Evolutionary conservation across 2,113 vertebrate species (phyloP).

Genomic region (Gallinago undulata): DNA sequence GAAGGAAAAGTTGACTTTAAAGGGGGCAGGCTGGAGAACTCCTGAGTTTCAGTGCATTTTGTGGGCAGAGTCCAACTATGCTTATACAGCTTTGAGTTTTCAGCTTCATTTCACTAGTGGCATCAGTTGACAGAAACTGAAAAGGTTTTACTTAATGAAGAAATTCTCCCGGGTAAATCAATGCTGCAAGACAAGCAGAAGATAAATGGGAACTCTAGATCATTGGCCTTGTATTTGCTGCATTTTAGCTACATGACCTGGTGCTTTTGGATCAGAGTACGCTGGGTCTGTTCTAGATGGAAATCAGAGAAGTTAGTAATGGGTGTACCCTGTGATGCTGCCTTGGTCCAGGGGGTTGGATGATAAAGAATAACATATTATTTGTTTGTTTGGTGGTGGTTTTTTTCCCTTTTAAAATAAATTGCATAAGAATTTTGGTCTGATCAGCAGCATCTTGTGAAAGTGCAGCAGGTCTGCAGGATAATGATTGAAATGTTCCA

Average conservation of each 20-base stretch:
- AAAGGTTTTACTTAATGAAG: neutral
- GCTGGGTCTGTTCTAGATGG: neutral
- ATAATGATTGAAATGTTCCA: neutral
- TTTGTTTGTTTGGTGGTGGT: neutral
- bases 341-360: neutral
- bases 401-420: neutral
- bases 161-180: neutral
- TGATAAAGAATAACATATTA: neutral
- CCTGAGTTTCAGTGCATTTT: neutral
- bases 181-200: neutral
- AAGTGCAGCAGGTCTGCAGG: neutral
- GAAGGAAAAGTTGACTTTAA: neutral
- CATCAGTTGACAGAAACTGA: neutral
- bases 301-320: neutral
- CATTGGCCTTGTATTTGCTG: neutral
- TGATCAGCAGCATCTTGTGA: neutral
- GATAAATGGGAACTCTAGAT: neutral
- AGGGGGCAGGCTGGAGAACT: neutral
- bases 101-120: neutral
- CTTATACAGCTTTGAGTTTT: neutral
- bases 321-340: neutral
- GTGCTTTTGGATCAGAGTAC: neutral
- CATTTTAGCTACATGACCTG: neutral
- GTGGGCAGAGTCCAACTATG: neutral
- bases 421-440: neutral